Conservation (phyloP, 1,140 invertebrate species). For the Chlorops oryzae region DNA sequence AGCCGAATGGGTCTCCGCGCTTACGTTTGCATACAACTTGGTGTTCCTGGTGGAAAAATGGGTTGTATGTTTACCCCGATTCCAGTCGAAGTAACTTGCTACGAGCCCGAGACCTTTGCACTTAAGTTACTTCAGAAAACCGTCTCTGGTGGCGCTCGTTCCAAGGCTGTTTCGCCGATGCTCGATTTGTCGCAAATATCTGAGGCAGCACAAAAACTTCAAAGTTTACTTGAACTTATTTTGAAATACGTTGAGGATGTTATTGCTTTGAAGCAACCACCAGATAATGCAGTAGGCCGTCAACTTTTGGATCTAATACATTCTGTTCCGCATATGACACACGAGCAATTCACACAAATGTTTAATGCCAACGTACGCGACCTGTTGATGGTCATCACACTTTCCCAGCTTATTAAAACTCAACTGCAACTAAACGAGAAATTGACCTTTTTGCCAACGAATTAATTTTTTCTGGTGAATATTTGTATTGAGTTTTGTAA, state of each 20-base stretch:
- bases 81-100: constrained; percentile 74
- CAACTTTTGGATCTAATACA: constrained; percentile 83
- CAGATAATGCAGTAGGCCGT: constrained; percentile 77
- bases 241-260: constrained; percentile 85
- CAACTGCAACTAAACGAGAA: constrained; percentile 94
- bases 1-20: constrained; percentile 82
- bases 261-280: constrained; percentile 62
- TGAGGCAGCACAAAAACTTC: constrained; percentile 71
- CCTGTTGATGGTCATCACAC: constrained; percentile 90
- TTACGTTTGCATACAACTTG: constrained; percentile 76
- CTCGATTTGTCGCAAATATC: constrained; percentile 81
- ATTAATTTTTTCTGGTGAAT: constrained; percentile 11
- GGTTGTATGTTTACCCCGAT: constrained; percentile 96
- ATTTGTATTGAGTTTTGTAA: too few relatives aligned
- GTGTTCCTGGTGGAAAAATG: constrained; percentile 82
- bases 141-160: constrained; percentile 50
- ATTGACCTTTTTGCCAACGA: constrained; percentile 68
- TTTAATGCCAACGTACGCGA: constrained; percentile 95
- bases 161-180: constrained; percentile 68
- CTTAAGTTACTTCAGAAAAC: constrained; percentile 73
- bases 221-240: constrained; percentile 71
- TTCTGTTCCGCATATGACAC: constrained; percentile 82
- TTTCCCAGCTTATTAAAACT: constrained; percentile 92
- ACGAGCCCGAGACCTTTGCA: constrained; percentile 84
- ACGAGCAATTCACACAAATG: constrained; percentile 89